phyloP scores from a whole-genome alignment of 2,113 vertebrate genomes.

The Salvelinus alpinus region DNA sequence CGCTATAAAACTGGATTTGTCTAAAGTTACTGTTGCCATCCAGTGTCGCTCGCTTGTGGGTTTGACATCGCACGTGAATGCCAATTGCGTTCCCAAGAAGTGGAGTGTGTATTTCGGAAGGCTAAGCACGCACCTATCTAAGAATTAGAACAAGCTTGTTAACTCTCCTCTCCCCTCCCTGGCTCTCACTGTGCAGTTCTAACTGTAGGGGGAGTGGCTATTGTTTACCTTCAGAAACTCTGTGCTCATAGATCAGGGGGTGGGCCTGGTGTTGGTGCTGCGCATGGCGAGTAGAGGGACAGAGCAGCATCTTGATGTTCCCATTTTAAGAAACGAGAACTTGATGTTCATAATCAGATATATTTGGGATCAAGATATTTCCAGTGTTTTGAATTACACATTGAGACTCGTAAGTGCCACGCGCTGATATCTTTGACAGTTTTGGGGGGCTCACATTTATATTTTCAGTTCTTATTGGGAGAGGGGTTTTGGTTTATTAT shows the following conservation, averaged over 20 bases:
- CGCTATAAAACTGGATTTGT: not conserved
- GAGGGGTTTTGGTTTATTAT: too few species aligned
- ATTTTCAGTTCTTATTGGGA: too few species aligned
- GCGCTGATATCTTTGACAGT: too few species aligned
- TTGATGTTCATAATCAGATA: not conserved
- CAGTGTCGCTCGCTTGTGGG: not conserved
- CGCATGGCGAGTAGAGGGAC: constrained; percentile 24
- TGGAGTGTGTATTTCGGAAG: constrained; percentile 39
- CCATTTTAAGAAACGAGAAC: constrained; percentile 1
- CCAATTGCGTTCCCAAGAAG: constrained; percentile 20
- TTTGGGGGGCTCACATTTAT: too few species aligned
- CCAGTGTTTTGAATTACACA: too few species aligned
- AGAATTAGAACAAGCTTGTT: constrained; percentile 50
- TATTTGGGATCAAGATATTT: not conserved
- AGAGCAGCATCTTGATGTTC: constrained; percentile 32
- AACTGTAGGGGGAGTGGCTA: constrained; percentile 80
- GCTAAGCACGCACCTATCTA: constrained; percentile 53
- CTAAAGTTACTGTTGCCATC: not conserved
- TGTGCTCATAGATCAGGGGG: constrained; percentile 44
- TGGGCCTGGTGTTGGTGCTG: constrained; percentile 24
- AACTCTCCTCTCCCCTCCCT: constrained; percentile 36
- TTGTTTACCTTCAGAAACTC: constrained; percentile 86
- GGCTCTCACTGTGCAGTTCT: constrained; percentile 38
- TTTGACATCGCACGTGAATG: constrained; percentile 1
- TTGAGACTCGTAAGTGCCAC: too few species aligned